Percentiles rank a stretch among this genome's conserved stretches.
phyloP scores from a whole-genome alignment of 2,797 vertebrate genomes.

The Sebastes oblongus region DNA sequence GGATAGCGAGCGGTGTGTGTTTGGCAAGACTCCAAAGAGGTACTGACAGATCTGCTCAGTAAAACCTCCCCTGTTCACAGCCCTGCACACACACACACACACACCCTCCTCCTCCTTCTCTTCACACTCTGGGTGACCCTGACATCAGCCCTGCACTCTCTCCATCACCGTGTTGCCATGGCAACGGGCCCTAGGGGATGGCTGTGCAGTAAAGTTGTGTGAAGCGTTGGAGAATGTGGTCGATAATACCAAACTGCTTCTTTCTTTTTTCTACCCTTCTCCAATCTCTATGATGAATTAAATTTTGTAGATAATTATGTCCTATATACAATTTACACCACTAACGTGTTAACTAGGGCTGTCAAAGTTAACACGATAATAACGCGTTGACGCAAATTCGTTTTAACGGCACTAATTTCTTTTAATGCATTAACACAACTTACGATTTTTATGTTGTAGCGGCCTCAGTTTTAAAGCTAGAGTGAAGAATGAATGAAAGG shows the following conservation, averaged over 20 bases:
- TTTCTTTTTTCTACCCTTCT: not conserved
- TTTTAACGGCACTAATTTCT: no score
- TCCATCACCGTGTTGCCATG: constrained; percentile 79
- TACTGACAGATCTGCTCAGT: constrained; percentile 71
- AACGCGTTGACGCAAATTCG: no score
- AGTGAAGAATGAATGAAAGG: no score
- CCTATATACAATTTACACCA: not conserved
- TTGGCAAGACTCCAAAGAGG: constrained; percentile 67
- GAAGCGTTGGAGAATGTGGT: constrained; percentile 19
- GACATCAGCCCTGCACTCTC: constrained; percentile 79
- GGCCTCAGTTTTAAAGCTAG: no score
- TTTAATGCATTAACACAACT: no score
- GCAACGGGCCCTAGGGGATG: constrained; percentile 61
- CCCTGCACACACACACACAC: constrained; percentile 12
- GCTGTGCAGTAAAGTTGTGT: constrained; percentile 57
- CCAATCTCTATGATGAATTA: not conserved
- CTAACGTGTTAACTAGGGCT: no score
- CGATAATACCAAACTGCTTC: not conserved
- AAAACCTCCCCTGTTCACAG: constrained; percentile 46
- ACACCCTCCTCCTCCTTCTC: constrained; percentile 52
- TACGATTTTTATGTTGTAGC: no score
- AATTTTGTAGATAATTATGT: not conserved
- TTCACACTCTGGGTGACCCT: constrained; percentile 82
- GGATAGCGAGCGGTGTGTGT: constrained; percentile 33
- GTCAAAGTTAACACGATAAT: no score